Percentiles rank a stretch among this genome's conserved stretches.
These are phyloP conservation scores for Oreochromis aureus DNA, from an alignment of 2,113 vertebrate genomes.

Conservation along the genomic window DNA sequence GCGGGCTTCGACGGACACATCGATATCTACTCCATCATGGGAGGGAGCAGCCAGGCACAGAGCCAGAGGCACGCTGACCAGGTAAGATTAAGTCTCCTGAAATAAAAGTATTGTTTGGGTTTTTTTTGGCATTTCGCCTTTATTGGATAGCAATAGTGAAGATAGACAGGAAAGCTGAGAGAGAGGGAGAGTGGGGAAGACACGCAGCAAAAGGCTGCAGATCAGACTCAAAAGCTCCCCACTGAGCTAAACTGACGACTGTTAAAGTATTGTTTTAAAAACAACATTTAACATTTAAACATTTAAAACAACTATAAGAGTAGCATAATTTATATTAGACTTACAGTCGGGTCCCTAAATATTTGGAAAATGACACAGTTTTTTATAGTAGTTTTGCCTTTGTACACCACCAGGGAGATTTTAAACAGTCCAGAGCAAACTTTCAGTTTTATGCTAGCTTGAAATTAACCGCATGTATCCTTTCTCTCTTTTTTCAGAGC, in stretches of 20 bases:
- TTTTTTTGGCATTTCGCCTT: not conserved
- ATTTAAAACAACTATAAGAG: not conserved
- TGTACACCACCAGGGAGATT: not conserved
- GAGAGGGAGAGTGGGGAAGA: not conserved
- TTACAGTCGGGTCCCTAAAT: not conserved
- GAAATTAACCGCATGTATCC: not conserved
- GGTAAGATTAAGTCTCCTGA: constrained; percentile 27
- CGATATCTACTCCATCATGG: constrained; percentile 94
- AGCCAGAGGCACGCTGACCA: constrained; percentile 81
- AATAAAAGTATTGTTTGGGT: accelerated
- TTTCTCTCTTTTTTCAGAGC: not conserved
- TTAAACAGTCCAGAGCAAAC: not conserved
- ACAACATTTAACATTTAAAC: not conserved
- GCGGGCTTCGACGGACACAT: constrained; percentile 90
- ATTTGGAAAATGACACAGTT: not conserved
- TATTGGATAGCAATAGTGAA: not conserved
- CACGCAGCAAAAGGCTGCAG: not conserved
- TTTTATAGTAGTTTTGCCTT: not conserved
- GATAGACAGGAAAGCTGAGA: not conserved
- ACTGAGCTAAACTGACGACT: not conserved
- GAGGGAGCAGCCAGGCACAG: constrained; percentile 79
- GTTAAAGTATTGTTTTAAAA: not conserved
- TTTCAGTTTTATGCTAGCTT: not conserved
- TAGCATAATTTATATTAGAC: not conserved
- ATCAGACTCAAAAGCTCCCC: not conserved